Base-by-base conservation (phyloP, 2,113 vertebrate species). In the Lophotis ruficrista region DNA sequence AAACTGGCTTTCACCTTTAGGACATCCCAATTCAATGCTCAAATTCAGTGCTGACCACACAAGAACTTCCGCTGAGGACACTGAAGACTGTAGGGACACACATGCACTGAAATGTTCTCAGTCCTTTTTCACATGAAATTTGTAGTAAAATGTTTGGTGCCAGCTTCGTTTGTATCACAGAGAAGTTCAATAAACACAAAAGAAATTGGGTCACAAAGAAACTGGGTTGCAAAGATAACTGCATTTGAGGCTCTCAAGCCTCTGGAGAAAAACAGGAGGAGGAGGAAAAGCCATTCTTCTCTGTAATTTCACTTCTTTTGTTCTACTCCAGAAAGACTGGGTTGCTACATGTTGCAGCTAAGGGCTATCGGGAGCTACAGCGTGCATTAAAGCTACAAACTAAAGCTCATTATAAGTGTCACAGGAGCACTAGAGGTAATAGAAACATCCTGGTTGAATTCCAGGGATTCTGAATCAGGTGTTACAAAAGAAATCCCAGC, bases 161-260 rank as follows among this genome's bases (percentile, higher is more conserved):
- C 54, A 57, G 57, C 65, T 94, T 84, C 8, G 10, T 94, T 89
- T 78, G 50, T 70, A 50, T 56, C 60, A 81, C 66, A 89, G 64
- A 87, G 15, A 13, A 51, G 56, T 24, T 60, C 56, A 48, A 66
- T 41, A 80, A 94, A 70, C 54, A 81, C 28, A 41, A 47, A 76
- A 73, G 37, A 93, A 92, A 91, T 7, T 30, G 80, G 64, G 58
- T 83, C 54, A 88, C 50, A 73, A 80, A 92, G 79, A 89, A 94
- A 71, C 30, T 23, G 48, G 19, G 50, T 83, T 80, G 77, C 3
- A 3, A 92, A 83, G 72, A 70, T 72, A 65, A 93, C 70, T 25
- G 51, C 31, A 43, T 87, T 50, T 68, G 65, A 89, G 28, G 31
- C 20, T 91, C 45, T 37, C 25, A 77, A 92, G 56, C 47, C 38